Conservation (phyloP, 2,888 invertebrate species). For the Pachycephus smyrnensis region DNA sequence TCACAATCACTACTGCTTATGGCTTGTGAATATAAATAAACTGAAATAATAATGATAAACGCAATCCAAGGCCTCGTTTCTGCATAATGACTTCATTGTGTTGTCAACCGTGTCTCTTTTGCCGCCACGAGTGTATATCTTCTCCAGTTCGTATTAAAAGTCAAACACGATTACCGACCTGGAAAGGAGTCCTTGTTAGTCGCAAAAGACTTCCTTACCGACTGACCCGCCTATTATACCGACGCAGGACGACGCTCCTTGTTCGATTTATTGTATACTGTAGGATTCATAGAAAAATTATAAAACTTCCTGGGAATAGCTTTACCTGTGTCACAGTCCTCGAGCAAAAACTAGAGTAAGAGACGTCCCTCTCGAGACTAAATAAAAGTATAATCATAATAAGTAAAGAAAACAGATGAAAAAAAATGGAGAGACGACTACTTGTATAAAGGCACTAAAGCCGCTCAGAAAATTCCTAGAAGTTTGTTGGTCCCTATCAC, state of each 20-base stretch:
- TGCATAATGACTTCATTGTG: slow-evolving; percentile 38
- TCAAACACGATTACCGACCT: background rate
- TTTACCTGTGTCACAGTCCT: background rate
- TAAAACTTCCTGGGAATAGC: background rate
- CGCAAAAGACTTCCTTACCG: background rate
- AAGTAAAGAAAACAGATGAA: background rate
- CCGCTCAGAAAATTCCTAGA: background rate
- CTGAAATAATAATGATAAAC: slow-evolving; percentile 28
- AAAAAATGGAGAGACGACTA: background rate
- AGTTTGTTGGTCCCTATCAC: background rate
- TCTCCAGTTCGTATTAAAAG: slow-evolving; percentile 1
- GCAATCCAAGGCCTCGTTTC: slow-evolving; percentile 28
- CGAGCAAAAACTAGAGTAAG: background rate
- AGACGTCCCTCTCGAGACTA: background rate
- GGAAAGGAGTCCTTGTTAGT: background rate
- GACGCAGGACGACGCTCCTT: background rate
- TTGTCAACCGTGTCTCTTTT: slow-evolving; percentile 27
- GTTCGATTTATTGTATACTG: background rate
- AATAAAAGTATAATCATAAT: background rate
- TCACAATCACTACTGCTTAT: slow-evolving; percentile 15
- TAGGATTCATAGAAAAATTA: background rate
- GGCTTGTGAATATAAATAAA: slow-evolving; percentile 22
- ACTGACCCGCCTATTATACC: background rate
- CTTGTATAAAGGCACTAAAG: background rate
- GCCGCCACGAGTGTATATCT: slow-evolving; percentile 16